Conservation (phyloP, 2,113 vertebrate genomes). For the Dermatemys mawii region DNA sequence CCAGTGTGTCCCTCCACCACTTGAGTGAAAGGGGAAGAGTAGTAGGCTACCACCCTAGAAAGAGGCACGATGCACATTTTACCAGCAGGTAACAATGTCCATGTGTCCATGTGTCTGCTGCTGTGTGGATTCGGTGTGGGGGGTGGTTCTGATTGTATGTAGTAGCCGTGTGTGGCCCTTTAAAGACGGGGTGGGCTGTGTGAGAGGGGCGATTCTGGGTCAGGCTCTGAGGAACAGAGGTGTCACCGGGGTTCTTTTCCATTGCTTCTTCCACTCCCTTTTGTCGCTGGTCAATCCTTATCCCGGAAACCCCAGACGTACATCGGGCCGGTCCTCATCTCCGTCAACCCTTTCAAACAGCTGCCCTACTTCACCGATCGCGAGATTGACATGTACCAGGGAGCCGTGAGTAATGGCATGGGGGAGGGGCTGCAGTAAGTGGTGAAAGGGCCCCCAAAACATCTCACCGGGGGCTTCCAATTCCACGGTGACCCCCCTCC, state of each 20-base stretch:
- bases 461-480: neutral
- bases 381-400: conserved; percentile 95
- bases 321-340: conserved; percentile 95
- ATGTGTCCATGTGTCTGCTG: neutral
- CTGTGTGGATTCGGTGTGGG: neutral
- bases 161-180: no score
- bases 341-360: conserved; percentile 97
- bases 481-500: neutral
- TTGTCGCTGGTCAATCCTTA: neutral
- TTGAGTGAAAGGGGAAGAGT: no score
- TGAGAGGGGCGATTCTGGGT: neutral
- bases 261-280: neutral
- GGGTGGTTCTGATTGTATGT: neutral
- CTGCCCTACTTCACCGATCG: conserved; percentile 97
- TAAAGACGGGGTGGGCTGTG: neutral
- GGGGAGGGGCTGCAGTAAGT: fast-evolving
- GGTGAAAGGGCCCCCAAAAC: neutral
- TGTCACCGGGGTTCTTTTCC: neutral
- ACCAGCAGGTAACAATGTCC: neutral
- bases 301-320: conserved; percentile 85
- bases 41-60: no score
- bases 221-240: neutral
- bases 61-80: no score
- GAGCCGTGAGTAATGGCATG: conserved; percentile 88
- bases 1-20: no score